Evolutionary conservation across 2,797 vertebrate species (phyloP).

Genomic region (Yasuhikotakia modesta): DNA sequence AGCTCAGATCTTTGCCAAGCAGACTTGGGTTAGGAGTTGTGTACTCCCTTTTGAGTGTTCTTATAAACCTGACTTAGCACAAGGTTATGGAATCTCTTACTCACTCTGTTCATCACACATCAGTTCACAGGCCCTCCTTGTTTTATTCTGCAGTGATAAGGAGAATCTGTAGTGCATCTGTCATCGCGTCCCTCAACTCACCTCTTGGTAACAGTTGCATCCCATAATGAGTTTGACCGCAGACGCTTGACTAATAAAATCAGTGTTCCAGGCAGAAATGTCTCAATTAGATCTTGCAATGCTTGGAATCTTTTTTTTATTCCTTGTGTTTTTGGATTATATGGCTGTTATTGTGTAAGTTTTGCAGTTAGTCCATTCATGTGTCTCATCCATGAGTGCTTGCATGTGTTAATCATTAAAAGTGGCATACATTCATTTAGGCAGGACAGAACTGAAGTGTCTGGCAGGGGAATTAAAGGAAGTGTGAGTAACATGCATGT

Average conservation of each 20-base stretch:
- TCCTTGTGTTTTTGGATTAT: too few relatives aligned
- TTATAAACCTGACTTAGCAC: constrained; percentile 64
- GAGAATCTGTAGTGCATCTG: constrained; percentile 65
- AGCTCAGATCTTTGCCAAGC: constrained; percentile 17
- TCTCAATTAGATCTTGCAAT: too few relatives aligned
- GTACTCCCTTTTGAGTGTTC: constrained; percentile 35
- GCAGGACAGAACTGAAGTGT: too few relatives aligned
- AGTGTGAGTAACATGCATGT: too few relatives aligned
- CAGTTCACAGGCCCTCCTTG: constrained; percentile 57
- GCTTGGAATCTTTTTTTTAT: too few relatives aligned
- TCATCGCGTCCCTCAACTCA: constrained; percentile 66
- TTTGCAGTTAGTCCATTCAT: too few relatives aligned
- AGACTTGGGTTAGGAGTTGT: constrained; percentile 23
- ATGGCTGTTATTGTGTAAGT: too few relatives aligned
- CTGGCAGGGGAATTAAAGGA: too few relatives aligned
- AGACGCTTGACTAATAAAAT: constrained; percentile 63
- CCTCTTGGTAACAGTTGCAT: constrained; percentile 54
- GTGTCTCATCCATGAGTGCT: not conserved
- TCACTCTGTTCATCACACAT: constrained; percentile 63
- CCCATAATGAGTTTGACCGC: constrained; percentile 68
- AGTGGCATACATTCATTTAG: too few relatives aligned
- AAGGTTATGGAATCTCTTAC: constrained; percentile 68
- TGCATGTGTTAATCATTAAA: too few relatives aligned
- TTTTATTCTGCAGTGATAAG: constrained; percentile 26
- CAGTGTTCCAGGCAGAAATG: constrained; percentile 46